Evolutionary conservation across 1,140 invertebrate species (phyloP).

Genomic region (Mactra quadrangularis): DNA sequence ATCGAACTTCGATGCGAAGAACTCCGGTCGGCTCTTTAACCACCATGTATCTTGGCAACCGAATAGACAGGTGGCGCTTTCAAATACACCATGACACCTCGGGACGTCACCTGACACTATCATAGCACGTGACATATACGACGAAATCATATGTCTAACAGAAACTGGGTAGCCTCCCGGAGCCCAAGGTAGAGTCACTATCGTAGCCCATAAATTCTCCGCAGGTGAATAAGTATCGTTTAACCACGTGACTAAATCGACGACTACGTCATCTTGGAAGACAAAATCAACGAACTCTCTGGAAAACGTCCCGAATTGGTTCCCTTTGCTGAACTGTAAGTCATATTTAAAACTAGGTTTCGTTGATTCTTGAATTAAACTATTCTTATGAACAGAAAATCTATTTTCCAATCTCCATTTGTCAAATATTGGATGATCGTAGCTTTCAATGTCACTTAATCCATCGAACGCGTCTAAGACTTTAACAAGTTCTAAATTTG

Average conservation of each 20-base stretch:
- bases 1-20: constrained; percentile 79
- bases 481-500: constrained; percentile 72
- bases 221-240: constrained; percentile 67
- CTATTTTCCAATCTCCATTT: constrained; percentile 58
- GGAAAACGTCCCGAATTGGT: constrained; percentile 65
- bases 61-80: constrained; percentile 20
- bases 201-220: constrained; percentile 68
- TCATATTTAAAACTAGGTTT: constrained; percentile 48
- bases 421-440: constrained; percentile 39
- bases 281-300: constrained; percentile 67
- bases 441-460: constrained; percentile 69
- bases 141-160: constrained; percentile 35
- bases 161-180: constrained; percentile 62
- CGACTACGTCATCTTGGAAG: constrained; percentile 56
- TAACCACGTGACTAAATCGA: constrained; percentile 60
- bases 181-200: constrained; percentile 62
- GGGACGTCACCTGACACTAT: constrained; percentile 20
- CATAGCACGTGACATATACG: constrained; percentile 44
- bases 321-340: constrained; percentile 64
- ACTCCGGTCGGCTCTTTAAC: constrained; percentile 67
- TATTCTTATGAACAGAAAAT: constrained; percentile 13
- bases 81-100: constrained; percentile 19
- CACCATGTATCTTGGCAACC: constrained; percentile 72
- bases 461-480: constrained; percentile 66
- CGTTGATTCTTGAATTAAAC: constrained; percentile 7